A percentile compares a stretch with the other conserved stretches of the same genome.
Conservation (phyloP, 2,797 vertebrate genomes). For the Brotula barbata region DNA sequence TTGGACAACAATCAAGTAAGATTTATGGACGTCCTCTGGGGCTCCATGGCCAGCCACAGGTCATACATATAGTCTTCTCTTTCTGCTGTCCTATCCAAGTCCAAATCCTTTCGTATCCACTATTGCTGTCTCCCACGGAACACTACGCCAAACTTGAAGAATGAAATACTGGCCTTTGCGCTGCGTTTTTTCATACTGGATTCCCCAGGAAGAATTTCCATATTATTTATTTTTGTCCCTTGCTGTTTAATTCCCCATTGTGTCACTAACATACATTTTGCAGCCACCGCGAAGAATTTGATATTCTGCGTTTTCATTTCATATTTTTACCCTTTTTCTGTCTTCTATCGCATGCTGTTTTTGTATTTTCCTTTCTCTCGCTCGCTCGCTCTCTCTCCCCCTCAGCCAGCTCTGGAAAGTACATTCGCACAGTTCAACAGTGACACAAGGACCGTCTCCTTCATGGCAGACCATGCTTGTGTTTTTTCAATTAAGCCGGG, state of each 20-base stretch:
- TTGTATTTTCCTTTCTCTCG: constrained; percentile 62
- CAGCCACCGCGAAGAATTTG: constrained; percentile 37
- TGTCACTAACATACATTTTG: constrained; percentile 6
- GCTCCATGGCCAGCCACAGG: constrained; percentile 58
- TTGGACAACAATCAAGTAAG: constrained; percentile 52
- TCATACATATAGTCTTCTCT: constrained; percentile 33
- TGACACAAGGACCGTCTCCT: constrained; percentile 82
- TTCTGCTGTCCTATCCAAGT: constrained; percentile 40
- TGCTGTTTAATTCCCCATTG: constrained; percentile 8
- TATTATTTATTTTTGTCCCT: constrained; percentile 3
- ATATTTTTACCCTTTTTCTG: constrained; percentile 51
- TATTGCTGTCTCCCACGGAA: constrained; percentile 31
- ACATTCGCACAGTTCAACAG: constrained; percentile 77
- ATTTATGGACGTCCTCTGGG: constrained; percentile 61
- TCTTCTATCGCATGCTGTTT: constrained; percentile 62
- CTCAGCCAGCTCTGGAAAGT: constrained; percentile 81
- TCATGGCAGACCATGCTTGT: constrained; percentile 78
- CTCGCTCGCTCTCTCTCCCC: constrained; percentile 53
- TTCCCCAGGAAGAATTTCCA: constrained; percentile 17
- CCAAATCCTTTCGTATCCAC: constrained; percentile 41
- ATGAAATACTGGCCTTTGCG: constrained; percentile 2
- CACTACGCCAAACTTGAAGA: constrained; percentile 24
- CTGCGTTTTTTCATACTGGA: constrained; percentile 8
- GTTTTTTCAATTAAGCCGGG: constrained; percentile 85
- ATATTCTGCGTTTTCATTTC: constrained; percentile 54